Evolutionary conservation across 2,888 invertebrate genomes (phyloP), one percentile per base, ranked within the genome.

Genomic region (Nyleta sp.): DNA sequence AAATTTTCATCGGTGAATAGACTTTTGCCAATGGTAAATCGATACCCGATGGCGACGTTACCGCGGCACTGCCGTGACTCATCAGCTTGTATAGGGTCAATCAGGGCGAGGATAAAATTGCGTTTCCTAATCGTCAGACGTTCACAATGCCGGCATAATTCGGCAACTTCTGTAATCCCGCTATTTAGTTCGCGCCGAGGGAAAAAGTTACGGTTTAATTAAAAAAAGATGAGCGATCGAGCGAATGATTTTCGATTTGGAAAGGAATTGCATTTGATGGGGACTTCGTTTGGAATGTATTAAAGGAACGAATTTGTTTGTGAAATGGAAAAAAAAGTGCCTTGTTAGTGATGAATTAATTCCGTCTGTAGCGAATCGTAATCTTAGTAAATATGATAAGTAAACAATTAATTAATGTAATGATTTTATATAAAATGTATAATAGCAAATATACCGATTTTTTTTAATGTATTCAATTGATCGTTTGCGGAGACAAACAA

Each of bases 11-110:
- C 50, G 42, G 35, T 71, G 71, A 71, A 71, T 62, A 55, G 46
- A 53, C 60, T 60, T 71, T 72, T 48, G 55, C 38, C 53, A 31
- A 62, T 57, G 46, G 65, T 65, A 73, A 73, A 73, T 64, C 73
- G 73, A 73, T 73, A 73, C 40, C 17, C 57, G 17, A 65, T 73
- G 38, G 53, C 35, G 33, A n/a, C n/a, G n/a, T n/a, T n/a, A n/a
- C n/a, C n/a, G n/a, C n/a, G n/a, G n/a, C n/a, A n/a, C n/a, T 11
- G 46, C 31, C 42, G 17, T 71, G 70, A 70, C 60, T 71, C 60
- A 71, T 71, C 71, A 35, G n/a, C 48, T 48, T 64, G 55, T 64
- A 53, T 71, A 53, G 28, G 62, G 64, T 62, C 64, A 72, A 64
- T 72, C 64, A 55, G 35, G 38, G 22, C 11, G 48, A 62, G 17